These are phyloP conservation scores for Eustalomyia histrio DNA, from an alignment of 2,888 invertebrate genomes.

Conservation along the genomic window DNA sequence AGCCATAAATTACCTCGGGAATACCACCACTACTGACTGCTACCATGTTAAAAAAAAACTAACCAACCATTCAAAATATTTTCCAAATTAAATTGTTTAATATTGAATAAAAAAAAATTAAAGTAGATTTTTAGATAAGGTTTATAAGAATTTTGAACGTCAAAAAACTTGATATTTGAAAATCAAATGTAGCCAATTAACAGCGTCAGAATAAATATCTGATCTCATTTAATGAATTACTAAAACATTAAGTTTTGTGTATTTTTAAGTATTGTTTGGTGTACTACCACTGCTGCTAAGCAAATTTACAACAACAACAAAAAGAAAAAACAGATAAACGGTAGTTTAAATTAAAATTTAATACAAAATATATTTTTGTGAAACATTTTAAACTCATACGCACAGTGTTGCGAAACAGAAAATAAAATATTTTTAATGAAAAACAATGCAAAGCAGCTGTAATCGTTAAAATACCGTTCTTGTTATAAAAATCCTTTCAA, in stretches of 20 bases:
- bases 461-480: too few species aligned
- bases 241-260: slow-evolving; percentile 10
- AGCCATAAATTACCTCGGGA: slow-evolving; percentile 55
- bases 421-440: too few species aligned
- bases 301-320: slow-evolving; percentile 6
- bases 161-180: not conserved
- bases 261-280: not conserved
- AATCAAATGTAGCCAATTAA: slow-evolving; percentile 44
- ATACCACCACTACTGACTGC: slow-evolving; percentile 25
- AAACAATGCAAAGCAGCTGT: too few species aligned
- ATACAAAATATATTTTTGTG: too few species aligned
- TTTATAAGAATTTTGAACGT: slow-evolving; percentile 1
- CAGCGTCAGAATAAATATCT: not conserved
- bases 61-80: slow-evolving; percentile 33
- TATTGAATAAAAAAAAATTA: slow-evolving; percentile 10
- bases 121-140: slow-evolving; percentile 12
- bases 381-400: too few species aligned
- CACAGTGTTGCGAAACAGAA: too few species aligned
- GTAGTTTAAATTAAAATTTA: slow-evolving; percentile 14
- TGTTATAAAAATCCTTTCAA: too few species aligned
- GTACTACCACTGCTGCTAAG: too few species aligned
- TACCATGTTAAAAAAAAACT: not conserved
- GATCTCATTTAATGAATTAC: slow-evolving; percentile 39
- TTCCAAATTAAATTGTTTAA: slow-evolving; percentile 42
- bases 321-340: slow-evolving; percentile 14